Base-by-base conservation (phyloP, 2,888 invertebrate genomes). In the Temnothorax unifasciatus region DNA sequence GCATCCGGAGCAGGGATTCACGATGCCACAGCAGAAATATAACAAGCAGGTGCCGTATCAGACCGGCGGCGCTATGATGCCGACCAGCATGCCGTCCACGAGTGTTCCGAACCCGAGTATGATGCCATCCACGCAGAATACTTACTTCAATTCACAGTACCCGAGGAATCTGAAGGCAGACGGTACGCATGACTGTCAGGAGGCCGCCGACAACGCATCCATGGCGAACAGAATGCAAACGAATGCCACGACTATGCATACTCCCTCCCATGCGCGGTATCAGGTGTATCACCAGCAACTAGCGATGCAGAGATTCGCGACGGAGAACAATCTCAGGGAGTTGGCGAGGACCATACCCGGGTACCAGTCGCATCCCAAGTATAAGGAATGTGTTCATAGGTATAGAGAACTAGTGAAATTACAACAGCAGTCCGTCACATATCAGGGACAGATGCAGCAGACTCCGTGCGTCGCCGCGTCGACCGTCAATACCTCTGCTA, bases 341-440 rank as follows among this genome's bases (percentile, higher is more conserved):
- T 89, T 94, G 66, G 77, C 93, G 8, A 91, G 93, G 13, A 29
- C 29, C 34, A 91, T 94, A 34, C 94, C 94, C 1, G 94, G 94
- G 0, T 94, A 94, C 69, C 92, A 94, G 50, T 91, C 92, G 0
- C 94, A 94, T 83, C 93, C 94, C 0, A 94, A 94, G 64, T 95
- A 94, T 85, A 94, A 94, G 71, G 95, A 95, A 66, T 94, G 91
- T 82, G 74, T 93, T 3, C 89, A 93, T 85, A 92, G 91, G 74
- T 94, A 94, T 44, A 89, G 92, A 11, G 94, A 94, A 81, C 57
- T 94, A 4, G 41, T 94, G 38, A 93, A 94, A 71, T 81, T 93
- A 3, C 94, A 95, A 3, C 94, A 95, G 52, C 93, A 94, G 38
- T 91, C 91, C 0, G 84, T 93, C 3, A 93, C 93, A 15, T 94